Percentiles rank a stretch among this genome's conserved stretches.
Conservation (phyloP, 2,113 vertebrate genomes). For the Callopanchax toddi region DNA sequence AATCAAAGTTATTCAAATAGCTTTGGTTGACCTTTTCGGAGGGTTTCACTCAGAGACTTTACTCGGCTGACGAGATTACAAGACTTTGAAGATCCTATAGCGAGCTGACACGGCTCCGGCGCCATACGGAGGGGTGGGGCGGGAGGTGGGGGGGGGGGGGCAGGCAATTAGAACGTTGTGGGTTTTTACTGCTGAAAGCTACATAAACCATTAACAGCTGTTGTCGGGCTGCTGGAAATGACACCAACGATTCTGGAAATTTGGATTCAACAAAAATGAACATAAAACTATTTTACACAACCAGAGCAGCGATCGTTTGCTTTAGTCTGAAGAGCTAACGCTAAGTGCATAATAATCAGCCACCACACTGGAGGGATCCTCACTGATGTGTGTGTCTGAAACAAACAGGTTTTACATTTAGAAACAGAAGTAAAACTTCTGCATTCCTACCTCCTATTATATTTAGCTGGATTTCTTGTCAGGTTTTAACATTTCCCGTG, state of each 20-base stretch:
- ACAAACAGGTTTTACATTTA: conserved; percentile 7
- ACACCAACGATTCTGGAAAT: neutral
- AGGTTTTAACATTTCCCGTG: too few relatives aligned
- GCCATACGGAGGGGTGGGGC: too few relatives aligned
- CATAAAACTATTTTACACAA: neutral
- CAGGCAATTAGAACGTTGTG: conserved; percentile 23
- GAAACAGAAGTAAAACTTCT: neutral
- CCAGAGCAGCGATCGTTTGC: neutral
- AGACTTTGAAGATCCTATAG: conserved; percentile 55
- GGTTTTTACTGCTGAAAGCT: neutral
- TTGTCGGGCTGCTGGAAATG: neutral
- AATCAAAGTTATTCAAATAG: conserved; percentile 76
- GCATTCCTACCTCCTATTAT: too few relatives aligned
- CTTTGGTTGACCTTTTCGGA: conserved; percentile 66
- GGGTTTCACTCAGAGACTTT: conserved; percentile 54
- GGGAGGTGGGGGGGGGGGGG: conserved; percentile 5
- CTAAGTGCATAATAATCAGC: conserved; percentile 1
- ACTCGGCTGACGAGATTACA: conserved; percentile 38
- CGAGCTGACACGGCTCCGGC: conserved; percentile 4
- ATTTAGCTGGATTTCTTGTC: too few relatives aligned
- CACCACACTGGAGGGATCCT: conserved; percentile 21
- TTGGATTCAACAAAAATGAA: neutral
- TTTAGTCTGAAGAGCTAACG: neutral
- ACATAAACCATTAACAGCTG: neutral
- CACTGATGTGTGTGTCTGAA: neutral